A percentile compares a stretch with the other conserved stretches of the same genome.
Conservation (phyloP, 2,888 invertebrate genomes). For the Spatulosminthurus flaviceps region DNA sequence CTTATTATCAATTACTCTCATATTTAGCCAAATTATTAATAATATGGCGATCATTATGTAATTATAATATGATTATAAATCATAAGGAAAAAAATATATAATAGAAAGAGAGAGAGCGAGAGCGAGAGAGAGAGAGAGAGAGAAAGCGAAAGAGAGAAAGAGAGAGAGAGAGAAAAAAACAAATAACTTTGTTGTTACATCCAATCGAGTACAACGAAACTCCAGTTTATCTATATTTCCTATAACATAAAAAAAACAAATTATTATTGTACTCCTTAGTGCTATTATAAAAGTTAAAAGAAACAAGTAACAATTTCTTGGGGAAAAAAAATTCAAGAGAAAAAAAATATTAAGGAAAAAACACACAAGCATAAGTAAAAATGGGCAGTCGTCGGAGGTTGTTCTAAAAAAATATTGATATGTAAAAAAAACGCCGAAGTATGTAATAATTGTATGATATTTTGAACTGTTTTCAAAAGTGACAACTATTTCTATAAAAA, state of each 20-base stretch:
- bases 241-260: not conserved
- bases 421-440: too few species aligned
- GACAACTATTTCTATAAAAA: constrained; percentile 26
- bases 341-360: not conserved
- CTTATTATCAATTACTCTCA: not conserved
- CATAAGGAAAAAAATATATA: constrained; percentile 7
- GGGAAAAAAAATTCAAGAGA: not conserved
- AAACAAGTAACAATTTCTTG: not conserved
- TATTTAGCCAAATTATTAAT: too few species aligned
- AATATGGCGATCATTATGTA: constrained; percentile 3
- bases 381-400: constrained; percentile 18
- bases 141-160: constrained; percentile 26
- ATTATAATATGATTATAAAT: not conserved
- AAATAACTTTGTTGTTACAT: constrained; percentile 36
- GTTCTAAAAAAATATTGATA: constrained; percentile 5
- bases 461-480: constrained; percentile 27
- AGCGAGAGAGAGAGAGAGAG: too few species aligned
- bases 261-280: constrained; percentile 18
- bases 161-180: constrained; percentile 32
- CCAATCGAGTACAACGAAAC: constrained; percentile 46
- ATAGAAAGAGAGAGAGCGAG: too few species aligned
- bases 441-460: constrained; percentile 21
- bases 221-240: constrained; percentile 33
- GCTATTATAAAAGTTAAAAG: not conserved
- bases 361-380: too few species aligned